Evolutionary conservation across 2,797 vertebrate genomes (phyloP).

Genomic region (Halcyon badia): DNA sequence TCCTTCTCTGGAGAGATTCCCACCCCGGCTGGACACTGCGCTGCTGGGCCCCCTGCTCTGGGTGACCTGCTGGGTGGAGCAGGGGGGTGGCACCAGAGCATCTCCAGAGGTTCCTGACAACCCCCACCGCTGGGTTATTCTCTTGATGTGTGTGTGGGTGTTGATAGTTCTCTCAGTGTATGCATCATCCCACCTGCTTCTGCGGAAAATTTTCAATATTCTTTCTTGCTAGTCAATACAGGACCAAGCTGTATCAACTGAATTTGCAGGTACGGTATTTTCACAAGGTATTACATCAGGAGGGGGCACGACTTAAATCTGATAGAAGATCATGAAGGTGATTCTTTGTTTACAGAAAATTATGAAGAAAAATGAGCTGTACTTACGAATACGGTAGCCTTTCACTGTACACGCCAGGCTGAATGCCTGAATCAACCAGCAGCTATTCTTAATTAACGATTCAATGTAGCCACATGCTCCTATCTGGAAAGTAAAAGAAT

Average conservation of each 20-base stretch:
- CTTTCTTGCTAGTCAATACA: neutral
- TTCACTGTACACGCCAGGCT: constrained; percentile 97
- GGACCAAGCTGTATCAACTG: neutral
- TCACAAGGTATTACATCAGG: neutral
- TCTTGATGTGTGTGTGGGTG: rapidly evolving
- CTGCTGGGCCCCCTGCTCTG: neutral
- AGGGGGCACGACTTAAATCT: neutral
- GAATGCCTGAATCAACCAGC: constrained; percentile 95
- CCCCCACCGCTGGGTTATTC: too few species aligned
- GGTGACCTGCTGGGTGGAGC: neutral
- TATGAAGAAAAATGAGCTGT: neutral
- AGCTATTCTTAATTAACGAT: constrained; percentile 85
- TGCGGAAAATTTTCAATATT: neutral
- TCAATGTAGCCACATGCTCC: constrained; percentile 95
- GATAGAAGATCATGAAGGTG: neutral
- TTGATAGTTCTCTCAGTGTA: neutral
- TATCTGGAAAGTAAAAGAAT: constrained; percentile 85
- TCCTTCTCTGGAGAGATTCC: too few species aligned
- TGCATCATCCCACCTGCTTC: neutral
- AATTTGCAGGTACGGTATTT: neutral
- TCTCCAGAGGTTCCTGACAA: neutral
- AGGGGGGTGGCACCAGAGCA: too few species aligned
- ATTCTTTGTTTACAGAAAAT: neutral
- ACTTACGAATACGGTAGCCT: constrained; percentile 89
- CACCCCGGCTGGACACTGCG: too few species aligned